Evolutionary conservation across 2,888 invertebrate species (phyloP).

Genomic region (Eucera pruinosa): DNA sequence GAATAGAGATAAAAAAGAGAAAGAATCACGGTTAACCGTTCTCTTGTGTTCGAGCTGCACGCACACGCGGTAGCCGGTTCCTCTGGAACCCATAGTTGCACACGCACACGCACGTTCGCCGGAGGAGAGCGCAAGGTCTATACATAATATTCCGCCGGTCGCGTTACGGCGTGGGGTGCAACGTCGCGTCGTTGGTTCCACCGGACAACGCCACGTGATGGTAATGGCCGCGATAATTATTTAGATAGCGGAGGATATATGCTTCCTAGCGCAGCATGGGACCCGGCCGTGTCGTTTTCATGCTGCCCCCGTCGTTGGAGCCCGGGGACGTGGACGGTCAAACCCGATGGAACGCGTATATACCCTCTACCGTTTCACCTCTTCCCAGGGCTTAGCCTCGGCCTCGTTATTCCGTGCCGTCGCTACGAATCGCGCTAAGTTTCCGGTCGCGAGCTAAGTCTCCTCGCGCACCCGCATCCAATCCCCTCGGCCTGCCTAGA

Average conservation of each 20-base stretch:
- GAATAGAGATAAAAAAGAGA: slow-evolving; percentile 4
- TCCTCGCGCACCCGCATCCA: slow-evolving; percentile 30
- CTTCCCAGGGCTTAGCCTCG: background rate
- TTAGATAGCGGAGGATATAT: slow-evolving; percentile 82
- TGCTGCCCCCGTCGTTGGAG: slow-evolving; percentile 66
- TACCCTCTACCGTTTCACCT: slow-evolving; percentile 29
- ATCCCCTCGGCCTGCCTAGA: background rate
- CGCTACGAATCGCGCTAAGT: slow-evolving; percentile 22
- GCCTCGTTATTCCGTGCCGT: slow-evolving; percentile 41
- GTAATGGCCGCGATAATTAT: slow-evolving; percentile 82
- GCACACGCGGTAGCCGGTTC: slow-evolving; percentile 29
- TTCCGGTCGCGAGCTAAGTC: slow-evolving; percentile 25
- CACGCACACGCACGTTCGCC: slow-evolving; percentile 43
- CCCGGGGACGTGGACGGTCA: slow-evolving; percentile 60
- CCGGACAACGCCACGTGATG: slow-evolving; percentile 81
- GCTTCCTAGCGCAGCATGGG: slow-evolving; percentile 81
- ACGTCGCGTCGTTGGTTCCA: slow-evolving; percentile 76
- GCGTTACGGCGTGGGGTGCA: slow-evolving; percentile 70
- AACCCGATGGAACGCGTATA: slow-evolving; percentile 42
- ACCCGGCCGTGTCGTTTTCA: slow-evolving; percentile 77
- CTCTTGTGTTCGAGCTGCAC: slow-evolving; percentile 37
- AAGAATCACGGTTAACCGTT: slow-evolving; percentile 22
- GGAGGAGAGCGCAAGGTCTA: slow-evolving; percentile 39
- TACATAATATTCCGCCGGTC: slow-evolving; percentile 74
- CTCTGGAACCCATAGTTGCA: slow-evolving; percentile 20